A percentile compares a stretch with the other conserved stretches of the same genome.
phyloP scores from a whole-genome alignment of 2,888 invertebrate species.

The Tipula confusa region DNA sequence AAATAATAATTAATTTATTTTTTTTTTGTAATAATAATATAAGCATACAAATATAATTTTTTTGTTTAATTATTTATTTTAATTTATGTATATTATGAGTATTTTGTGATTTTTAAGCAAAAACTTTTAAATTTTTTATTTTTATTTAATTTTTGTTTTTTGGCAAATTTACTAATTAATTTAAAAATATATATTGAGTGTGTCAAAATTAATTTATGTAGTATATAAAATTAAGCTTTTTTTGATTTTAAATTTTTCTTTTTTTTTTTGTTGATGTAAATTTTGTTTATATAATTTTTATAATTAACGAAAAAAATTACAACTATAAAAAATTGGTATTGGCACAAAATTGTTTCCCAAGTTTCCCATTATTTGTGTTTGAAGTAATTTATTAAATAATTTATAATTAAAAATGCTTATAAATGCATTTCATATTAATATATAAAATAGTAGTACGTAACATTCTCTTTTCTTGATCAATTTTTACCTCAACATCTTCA shows the following conservation, averaged over 20 bases:
- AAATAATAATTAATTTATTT: background rate
- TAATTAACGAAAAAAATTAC: background rate
- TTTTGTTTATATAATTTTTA: background rate
- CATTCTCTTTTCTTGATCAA: background rate
- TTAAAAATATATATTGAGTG: background rate
- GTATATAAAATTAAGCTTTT: background rate
- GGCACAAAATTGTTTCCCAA: background rate
- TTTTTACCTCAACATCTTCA: background rate
- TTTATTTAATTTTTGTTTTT: background rate
- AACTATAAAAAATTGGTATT: conserved; percentile 6
- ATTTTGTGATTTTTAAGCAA: conserved; percentile 20
- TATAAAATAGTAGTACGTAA: background rate
- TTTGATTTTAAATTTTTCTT: background rate
- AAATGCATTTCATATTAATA: background rate
- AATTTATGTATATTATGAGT: background rate
- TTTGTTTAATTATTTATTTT: background rate
- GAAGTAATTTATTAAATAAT: background rate
- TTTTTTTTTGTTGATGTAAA: background rate
- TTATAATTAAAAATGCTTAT: background rate
- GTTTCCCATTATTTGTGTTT: background rate
- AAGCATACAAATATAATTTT: conserved; percentile 3
- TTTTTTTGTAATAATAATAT: too few species aligned
- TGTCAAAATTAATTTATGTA: background rate
- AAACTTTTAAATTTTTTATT: too few species aligned
- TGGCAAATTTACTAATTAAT: conserved; percentile 12